A percentile compares a stretch with the other conserved stretches of the same genome.
phyloP scores from a whole-genome alignment of 2,797 vertebrate species.

The Sphenodon punctatus region DNA sequence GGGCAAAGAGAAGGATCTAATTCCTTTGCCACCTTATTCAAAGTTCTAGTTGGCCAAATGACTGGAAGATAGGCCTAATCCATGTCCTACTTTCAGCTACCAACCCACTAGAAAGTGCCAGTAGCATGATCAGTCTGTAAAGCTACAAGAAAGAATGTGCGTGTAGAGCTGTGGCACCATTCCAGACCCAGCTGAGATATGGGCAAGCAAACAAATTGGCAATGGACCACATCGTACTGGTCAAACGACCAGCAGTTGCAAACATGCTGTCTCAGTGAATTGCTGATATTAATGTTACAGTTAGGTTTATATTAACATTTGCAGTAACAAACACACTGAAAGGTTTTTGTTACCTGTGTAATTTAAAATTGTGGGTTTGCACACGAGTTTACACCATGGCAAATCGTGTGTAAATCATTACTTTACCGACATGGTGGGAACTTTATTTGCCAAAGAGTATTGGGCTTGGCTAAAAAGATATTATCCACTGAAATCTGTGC shows the following conservation, averaged over 20 bases:
- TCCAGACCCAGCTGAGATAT: neutral
- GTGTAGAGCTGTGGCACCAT: neutral
- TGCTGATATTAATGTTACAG: neutral
- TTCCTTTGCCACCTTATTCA: neutral
- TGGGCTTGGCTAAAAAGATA: neutral
- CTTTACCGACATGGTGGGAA: neutral
- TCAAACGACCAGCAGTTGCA: neutral
- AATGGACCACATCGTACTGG: neutral
- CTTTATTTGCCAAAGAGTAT: slow-evolving; percentile 2
- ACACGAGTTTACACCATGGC: neutral
- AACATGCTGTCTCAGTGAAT: neutral
- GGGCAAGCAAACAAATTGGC: neutral
- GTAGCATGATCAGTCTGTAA: neutral
- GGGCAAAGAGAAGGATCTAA: neutral
- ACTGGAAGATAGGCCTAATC: neutral
- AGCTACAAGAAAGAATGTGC: neutral
- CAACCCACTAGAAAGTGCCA: neutral
- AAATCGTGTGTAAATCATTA: neutral
- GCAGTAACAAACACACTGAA: neutral
- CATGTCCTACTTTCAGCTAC: neutral
- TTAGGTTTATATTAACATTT: neutral
- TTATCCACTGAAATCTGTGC: slow-evolving; percentile 4
- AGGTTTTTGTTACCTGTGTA: neutral
- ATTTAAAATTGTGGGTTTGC: neutral
- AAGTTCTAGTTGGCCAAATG: neutral